Conservation (phyloP, 2,113 vertebrate species). For the Oncorhynchus clarkii region DNA sequence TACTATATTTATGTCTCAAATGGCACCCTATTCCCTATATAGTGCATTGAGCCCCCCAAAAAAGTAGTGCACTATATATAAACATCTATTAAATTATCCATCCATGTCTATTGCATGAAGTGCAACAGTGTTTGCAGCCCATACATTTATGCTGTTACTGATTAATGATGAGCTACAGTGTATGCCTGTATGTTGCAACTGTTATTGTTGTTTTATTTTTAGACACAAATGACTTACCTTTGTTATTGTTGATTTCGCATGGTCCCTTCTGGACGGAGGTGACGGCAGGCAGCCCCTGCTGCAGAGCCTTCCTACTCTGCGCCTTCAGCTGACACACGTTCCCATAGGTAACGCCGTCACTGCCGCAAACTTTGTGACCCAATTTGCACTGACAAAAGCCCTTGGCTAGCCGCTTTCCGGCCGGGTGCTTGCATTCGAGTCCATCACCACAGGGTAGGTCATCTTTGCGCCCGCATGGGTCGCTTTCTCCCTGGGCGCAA, state of each 20-base stretch:
- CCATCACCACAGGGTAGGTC: constrained; percentile 87
- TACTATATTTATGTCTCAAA: not conserved
- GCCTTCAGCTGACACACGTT: constrained; percentile 86
- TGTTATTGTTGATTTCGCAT: constrained; percentile 65
- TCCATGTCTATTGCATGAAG: no score
- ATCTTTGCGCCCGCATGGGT: constrained; percentile 81
- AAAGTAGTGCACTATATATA: no score
- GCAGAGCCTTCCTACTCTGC: constrained; percentile 81
- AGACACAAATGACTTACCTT: constrained; percentile 76
- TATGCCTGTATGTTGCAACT: not conserved
- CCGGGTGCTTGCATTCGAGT: constrained; percentile 80
- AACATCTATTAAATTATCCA: no score
- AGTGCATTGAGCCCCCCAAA: no score
- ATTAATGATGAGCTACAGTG: not conserved
- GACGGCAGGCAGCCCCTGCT: constrained; percentile 75
- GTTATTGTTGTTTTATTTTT: not conserved
- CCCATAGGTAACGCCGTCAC: constrained; percentile 84
- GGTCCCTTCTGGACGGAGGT: constrained; percentile 79
- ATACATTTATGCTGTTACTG: not conserved
- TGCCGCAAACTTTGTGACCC: constrained; percentile 82
- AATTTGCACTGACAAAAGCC: constrained; percentile 83
- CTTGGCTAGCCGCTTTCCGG: constrained; percentile 72
- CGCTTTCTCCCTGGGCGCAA: constrained; percentile 83
- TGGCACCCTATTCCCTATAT: not conserved
- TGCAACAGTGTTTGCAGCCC: no score